phyloP scores from a whole-genome alignment of 1,140 invertebrate genomes.

The Drosophila melanogaster region Release_6_plus_ISO1_MT NT_033777.3:21060001-21060500 shows the following conservation, averaged over 20 bases:
- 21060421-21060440: constrained; percentile 3
- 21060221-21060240: constrained; percentile 31
- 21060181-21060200: constrained; percentile 61
- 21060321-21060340: constrained; percentile 46
- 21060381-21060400: constrained; percentile 71
- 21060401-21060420: constrained; percentile 65
- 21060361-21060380: constrained; percentile 50
- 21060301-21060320: constrained; percentile 27
- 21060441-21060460: constrained; percentile 5
- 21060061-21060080: constrained; percentile 24
- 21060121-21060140: constrained; percentile 18
- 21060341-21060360: constrained; percentile 34
- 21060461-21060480: constrained; percentile 20
- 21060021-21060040: constrained; percentile 39
- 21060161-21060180: constrained; percentile 42
- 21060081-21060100: constrained; percentile 14
- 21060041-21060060: constrained; percentile 32
- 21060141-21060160: constrained; percentile 18
- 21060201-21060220: constrained; percentile 15
- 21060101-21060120: constrained; percentile 29
- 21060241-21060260: constrained; percentile 21
- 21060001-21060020: constrained; percentile 15
- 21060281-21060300: constrained; percentile 16
- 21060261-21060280: constrained; percentile 20
- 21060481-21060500: constrained; percentile 54